Evolutionary conservation across 2,113 vertebrate species (phyloP), one percentile per base, ranked within the genome.

Genomic region (Channa maculata): DNA sequence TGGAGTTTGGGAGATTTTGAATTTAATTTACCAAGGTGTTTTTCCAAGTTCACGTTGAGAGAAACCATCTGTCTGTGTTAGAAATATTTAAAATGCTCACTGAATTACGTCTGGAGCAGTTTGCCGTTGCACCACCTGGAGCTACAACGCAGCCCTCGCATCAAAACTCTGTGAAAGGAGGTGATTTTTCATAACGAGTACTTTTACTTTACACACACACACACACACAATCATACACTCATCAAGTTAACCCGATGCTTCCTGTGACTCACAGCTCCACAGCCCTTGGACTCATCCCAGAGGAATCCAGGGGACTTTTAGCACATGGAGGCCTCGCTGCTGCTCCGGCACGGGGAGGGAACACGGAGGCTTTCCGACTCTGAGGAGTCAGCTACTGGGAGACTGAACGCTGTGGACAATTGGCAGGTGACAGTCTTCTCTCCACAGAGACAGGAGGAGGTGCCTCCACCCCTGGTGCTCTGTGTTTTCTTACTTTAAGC

Each of bases 241-340:
- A 65, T 85, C 65, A 77, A 74, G 67, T 80, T 77, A 82, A 91
- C 63, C 70, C 50, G 10, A 66, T 14, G 64, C 85, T 91, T 91
- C 91, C 86, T 90, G 85, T 94, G 94, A 94, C 78, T 94, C 92
- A 94, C 58, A n/a, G 41, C 84, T 83, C 73, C 70, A 65, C 50
- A 63, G 46, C 13, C 63, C 60, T 72, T 39, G 72, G 70, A 83
- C 72, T 93, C 91, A 94, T 66, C 78, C 65, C 2, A 36, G 45
- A 87, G 83, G 92, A 93, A 93, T 93, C 84, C 71, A 67, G 90
- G 77, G 86, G 82, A 86, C 83, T 92, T 92, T 61, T 71, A 63
- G 68, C 75, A 67, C 82, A 69, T n/a, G 78, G 37, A 79, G 74
- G 59, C 64, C 13, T 38, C 44, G 60, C n/a, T 75, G 71, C 12